Conservation (phyloP, 2,113 vertebrate species). For the Muscicapa adusta region DNA sequence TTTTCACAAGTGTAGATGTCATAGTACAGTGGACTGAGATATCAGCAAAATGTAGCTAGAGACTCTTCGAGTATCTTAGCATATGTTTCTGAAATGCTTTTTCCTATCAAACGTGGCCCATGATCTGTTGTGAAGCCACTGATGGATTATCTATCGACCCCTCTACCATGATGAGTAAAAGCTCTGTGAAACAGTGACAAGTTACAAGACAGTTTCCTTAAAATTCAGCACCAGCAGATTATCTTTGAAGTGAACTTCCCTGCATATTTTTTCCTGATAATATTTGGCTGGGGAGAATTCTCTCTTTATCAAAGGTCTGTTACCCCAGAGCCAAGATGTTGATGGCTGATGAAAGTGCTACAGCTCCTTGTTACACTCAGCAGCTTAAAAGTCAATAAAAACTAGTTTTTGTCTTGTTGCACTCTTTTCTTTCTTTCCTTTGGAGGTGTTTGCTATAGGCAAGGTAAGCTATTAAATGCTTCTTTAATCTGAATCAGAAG, state of each 20-base stretch:
- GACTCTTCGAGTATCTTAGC: neutral
- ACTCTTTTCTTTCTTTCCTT: neutral
- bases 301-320: slow-evolving; percentile 2
- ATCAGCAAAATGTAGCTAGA: neutral
- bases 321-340: slow-evolving; percentile 8
- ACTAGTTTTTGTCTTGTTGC: neutral
- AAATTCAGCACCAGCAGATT: neutral
- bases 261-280: neutral
- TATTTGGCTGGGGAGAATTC: neutral
- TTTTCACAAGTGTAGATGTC: neutral
- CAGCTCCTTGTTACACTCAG: neutral
- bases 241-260: neutral
- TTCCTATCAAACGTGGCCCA: neutral
- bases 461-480: slow-evolving; percentile 11
- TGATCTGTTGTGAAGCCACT: neutral
- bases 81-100: neutral
- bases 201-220: neutral
- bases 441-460: neutral
- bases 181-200: neutral
- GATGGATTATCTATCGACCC: neutral
- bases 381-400: slow-evolving; percentile 17
- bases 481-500: slow-evolving; percentile 41
- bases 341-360: neutral
- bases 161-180: neutral
- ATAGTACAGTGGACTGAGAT: neutral